Conservation (phyloP, 2,797 vertebrate genomes). For the Lemur catta region DNA sequence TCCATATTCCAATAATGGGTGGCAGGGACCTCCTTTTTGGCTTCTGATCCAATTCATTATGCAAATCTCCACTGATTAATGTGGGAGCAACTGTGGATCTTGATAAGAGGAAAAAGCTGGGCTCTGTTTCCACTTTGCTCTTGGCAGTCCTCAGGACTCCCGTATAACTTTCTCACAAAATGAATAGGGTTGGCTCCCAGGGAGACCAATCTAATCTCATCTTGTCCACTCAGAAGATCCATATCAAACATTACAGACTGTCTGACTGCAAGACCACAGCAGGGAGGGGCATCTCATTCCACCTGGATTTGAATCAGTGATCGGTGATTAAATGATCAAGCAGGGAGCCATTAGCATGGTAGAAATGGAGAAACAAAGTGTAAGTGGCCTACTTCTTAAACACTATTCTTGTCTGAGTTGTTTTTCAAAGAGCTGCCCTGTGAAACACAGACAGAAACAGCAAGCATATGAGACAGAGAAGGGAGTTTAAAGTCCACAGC, state of each 20-base stretch:
- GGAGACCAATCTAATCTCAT: constrained; percentile 75
- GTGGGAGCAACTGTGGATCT: constrained; percentile 58
- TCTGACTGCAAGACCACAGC: constrained; percentile 40
- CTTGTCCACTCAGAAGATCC: constrained; percentile 68
- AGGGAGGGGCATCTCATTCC: constrained; percentile 53
- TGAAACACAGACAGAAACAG: neutral
- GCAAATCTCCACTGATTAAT: constrained; percentile 26
- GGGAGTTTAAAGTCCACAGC: neutral
- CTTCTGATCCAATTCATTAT: constrained; percentile 66
- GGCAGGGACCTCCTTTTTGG: constrained; percentile 49
- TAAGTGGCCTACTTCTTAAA: constrained; percentile 53
- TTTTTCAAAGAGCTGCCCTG: constrained; percentile 27
- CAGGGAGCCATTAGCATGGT: constrained; percentile 26
- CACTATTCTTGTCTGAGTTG: constrained; percentile 17
- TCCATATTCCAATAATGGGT: constrained; percentile 52
- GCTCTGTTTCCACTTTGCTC: constrained; percentile 66
- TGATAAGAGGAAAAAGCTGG: constrained; percentile 64
- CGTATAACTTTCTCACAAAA: constrained; percentile 64
- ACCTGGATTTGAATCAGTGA: constrained; percentile 56
- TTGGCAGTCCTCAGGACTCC: constrained; percentile 61
- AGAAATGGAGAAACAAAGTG: neutral
- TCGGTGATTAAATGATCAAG: constrained; percentile 47
- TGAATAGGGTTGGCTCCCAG: constrained; percentile 66
- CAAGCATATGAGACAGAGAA: neutral
- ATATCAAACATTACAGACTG: constrained; percentile 62